Conservation (phyloP, 2,797 vertebrate genomes). For the Lacerta bilineata region DNA sequence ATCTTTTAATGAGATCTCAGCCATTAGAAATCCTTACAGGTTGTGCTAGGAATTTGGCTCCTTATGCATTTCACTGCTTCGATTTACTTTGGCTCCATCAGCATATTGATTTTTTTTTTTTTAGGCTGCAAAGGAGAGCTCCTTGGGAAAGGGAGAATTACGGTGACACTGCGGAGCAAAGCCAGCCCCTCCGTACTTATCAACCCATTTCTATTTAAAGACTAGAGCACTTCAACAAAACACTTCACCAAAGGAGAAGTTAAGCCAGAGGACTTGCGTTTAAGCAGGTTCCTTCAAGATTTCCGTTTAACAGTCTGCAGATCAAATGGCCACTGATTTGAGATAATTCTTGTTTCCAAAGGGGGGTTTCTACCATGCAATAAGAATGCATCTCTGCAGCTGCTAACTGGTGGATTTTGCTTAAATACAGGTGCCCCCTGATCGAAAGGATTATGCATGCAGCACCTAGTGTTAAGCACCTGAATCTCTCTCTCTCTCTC, state of each 20-base stretch:
- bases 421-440: background rate
- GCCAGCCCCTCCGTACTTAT: background rate
- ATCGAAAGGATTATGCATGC: background rate
- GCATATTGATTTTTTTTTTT: constrained; percentile 54
- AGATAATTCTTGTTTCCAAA: constrained; percentile 4
- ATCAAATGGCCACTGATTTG: background rate
- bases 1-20: constrained; percentile 93
- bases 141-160: constrained; percentile 26
- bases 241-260: background rate
- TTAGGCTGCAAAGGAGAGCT: constrained; percentile 27
- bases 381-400: background rate
- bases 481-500: background rate
- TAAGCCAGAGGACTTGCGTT: background rate
- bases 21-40: constrained; percentile 82
- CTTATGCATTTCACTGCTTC: constrained; percentile 70
- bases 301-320: background rate
- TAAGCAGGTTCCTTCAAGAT: background rate
- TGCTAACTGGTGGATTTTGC: background rate
- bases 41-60: constrained; percentile 75
- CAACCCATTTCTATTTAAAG: constrained; percentile 14
- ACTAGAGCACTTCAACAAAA: background rate
- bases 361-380: background rate
- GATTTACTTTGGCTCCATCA: constrained; percentile 66
- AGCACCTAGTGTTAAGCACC: background rate
- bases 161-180: background rate